Percentiles rank a stretch among this genome's conserved stretches.
Evolutionary conservation across 1,140 invertebrate genomes (phyloP).

Genomic region (Drosophila sulfurigaster): DNA sequence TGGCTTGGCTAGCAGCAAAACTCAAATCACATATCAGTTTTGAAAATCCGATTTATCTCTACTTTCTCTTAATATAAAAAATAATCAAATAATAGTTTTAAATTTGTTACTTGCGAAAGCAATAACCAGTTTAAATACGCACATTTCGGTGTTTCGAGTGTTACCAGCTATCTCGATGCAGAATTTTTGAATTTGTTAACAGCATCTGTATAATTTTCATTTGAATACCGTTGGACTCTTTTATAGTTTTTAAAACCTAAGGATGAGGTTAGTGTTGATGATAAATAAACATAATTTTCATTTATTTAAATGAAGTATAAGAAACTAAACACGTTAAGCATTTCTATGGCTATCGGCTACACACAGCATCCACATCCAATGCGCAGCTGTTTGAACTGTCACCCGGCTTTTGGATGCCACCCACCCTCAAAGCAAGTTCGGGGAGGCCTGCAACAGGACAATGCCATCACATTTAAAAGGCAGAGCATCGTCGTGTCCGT

Average conservation of each 20-base stretch:
- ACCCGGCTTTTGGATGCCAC: slow-evolving; percentile 70
- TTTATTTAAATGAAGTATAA: neutral
- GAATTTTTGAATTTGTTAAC: too few relatives aligned
- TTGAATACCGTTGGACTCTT: too few relatives aligned
- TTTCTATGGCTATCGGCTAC: neutral
- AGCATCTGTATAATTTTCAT: too few relatives aligned
- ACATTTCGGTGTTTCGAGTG: too few relatives aligned
- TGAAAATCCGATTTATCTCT: neutral
- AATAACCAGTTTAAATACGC: too few relatives aligned
- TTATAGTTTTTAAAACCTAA: too few relatives aligned
- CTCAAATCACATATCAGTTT: neutral
- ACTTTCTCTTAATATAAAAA: too few relatives aligned
- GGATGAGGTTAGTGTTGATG: too few relatives aligned
- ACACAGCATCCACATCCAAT: slow-evolving; percentile 52
- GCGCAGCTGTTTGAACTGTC: slow-evolving; percentile 70
- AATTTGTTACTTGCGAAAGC: too few relatives aligned
- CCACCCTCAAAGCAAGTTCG: slow-evolving; percentile 4
- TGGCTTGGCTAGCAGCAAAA: too few relatives aligned
- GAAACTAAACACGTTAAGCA: neutral
- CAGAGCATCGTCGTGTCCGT: slow-evolving; percentile 29
- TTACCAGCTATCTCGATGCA: too few relatives aligned
- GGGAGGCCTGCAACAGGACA: slow-evolving; percentile 63
- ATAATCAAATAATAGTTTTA: too few relatives aligned
- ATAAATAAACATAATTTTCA: neutral
- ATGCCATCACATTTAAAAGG: slow-evolving; percentile 54